Conservation (phyloP, 2,888 invertebrate genomes). For the Microplitis manilae region DNA sequence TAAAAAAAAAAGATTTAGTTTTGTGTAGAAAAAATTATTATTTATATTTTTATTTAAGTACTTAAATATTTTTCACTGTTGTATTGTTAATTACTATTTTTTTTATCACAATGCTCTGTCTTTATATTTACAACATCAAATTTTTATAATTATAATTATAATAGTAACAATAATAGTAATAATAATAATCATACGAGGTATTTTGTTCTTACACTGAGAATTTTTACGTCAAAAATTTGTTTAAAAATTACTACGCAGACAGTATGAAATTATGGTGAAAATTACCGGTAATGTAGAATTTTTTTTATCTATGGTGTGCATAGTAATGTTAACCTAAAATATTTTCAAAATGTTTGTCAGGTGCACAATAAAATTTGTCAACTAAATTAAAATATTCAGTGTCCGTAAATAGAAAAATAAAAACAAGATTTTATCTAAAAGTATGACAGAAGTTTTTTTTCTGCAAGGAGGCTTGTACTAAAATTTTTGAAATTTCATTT, state of each 20-base stretch:
- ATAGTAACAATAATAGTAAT: neutral
- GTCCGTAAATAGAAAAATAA: no score
- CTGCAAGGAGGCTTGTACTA: no score
- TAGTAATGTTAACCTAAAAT: neutral
- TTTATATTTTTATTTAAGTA: constrained; percentile 6
- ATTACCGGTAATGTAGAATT: no score
- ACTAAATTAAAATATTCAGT: no score
- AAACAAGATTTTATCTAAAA: neutral
- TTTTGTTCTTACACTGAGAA: neutral
- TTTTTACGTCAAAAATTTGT: no score
- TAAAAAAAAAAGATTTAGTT: constrained; percentile 3
- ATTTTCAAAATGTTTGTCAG: neutral
- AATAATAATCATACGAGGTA: neutral
- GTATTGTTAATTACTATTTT: neutral
- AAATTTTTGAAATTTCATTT: no score
- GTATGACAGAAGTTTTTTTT: no score
- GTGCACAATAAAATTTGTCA: neutral
- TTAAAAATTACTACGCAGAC: no score
- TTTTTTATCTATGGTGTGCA: no score
- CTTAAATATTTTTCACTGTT: neutral
- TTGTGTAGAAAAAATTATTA: neutral
- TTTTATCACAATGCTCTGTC: neutral
- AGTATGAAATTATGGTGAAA: no score
- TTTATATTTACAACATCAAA: neutral
- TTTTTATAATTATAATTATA: neutral